These are phyloP conservation scores for Cheilosia vulpina DNA, from an alignment of 2,888 invertebrate genomes.

Conservation along the genomic window DNA sequence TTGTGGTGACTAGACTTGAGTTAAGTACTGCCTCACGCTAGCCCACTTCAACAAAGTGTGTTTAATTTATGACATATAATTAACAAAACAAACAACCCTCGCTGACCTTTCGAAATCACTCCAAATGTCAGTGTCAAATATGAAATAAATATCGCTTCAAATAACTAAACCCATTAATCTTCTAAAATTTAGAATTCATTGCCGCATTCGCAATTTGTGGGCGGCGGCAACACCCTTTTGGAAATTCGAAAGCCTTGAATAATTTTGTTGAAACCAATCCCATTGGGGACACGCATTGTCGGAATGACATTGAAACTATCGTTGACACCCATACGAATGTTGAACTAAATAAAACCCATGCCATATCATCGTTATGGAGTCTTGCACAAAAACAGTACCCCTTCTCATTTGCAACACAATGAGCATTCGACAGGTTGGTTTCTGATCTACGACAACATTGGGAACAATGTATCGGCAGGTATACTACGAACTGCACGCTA, in stretches of 20 bases:
- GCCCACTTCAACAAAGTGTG: not conserved
- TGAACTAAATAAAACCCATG: slow-evolving; percentile 8
- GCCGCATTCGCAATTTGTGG: not conserved
- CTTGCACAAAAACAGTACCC: slow-evolving; percentile 66
- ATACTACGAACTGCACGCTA: not conserved
- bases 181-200: not conserved
- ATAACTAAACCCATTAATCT: slow-evolving; percentile 29
- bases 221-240: not conserved
- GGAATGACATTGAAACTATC: slow-evolving; percentile 62
- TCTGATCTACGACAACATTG: slow-evolving; percentile 42
- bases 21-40: too few species aligned
- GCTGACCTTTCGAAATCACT: slow-evolving; percentile 21
- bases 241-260: slow-evolving; percentile 19
- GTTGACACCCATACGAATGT: slow-evolving; percentile 44
- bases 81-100: not conserved
- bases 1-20: too few species aligned
- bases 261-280: slow-evolving; percentile 42
- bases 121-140: slow-evolving; percentile 47
- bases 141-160: slow-evolving; percentile 11
- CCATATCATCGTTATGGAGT: slow-evolving; percentile 53
- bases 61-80: not conserved
- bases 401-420: slow-evolving; percentile 41
- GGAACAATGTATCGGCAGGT: not conserved
- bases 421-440: not conserved
- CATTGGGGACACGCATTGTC: slow-evolving; percentile 24